A percentile compares a stretch with the other conserved stretches of the same genome.
Conservation (phyloP, 2,113 vertebrate genomes). For the Hippolais icterina region DNA sequence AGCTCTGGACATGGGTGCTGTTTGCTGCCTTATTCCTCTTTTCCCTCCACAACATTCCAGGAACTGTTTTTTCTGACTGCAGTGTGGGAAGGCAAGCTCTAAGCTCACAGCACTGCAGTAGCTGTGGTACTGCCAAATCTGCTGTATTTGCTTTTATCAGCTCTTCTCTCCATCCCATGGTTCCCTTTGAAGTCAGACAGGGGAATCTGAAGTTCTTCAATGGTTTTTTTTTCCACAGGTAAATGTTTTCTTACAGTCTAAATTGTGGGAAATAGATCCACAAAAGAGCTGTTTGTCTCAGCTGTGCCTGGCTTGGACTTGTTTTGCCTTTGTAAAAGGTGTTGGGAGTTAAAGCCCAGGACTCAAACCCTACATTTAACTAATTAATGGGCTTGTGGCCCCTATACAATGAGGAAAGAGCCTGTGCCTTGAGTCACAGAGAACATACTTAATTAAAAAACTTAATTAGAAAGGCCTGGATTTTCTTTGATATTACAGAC, state of each 20-base stretch:
- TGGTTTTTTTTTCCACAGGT: background rate
- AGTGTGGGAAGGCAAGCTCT: background rate
- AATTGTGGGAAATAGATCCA: background rate
- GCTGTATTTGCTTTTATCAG: background rate
- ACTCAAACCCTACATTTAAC: background rate
- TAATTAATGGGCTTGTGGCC: background rate
- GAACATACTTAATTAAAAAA: background rate
- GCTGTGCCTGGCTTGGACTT: background rate
- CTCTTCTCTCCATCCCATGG: background rate
- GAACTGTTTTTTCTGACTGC: background rate
- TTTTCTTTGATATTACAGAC: background rate
- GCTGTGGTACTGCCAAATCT: accelerated
- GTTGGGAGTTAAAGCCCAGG: background rate
- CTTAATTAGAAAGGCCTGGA: background rate
- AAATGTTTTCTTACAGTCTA: background rate
- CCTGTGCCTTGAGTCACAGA: background rate
- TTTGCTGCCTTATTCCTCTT: background rate
- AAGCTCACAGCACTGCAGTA: background rate
- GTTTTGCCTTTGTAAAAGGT: background rate
- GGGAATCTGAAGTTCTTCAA: background rate
- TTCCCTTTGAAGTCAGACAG: background rate
- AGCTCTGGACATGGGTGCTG: background rate
- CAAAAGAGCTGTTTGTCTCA: background rate
- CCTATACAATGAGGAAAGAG: background rate
- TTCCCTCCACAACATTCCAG: background rate